phyloP scores from a whole-genome alignment of 2,113 vertebrate species.

The Hemichromis elongatus region DNA sequence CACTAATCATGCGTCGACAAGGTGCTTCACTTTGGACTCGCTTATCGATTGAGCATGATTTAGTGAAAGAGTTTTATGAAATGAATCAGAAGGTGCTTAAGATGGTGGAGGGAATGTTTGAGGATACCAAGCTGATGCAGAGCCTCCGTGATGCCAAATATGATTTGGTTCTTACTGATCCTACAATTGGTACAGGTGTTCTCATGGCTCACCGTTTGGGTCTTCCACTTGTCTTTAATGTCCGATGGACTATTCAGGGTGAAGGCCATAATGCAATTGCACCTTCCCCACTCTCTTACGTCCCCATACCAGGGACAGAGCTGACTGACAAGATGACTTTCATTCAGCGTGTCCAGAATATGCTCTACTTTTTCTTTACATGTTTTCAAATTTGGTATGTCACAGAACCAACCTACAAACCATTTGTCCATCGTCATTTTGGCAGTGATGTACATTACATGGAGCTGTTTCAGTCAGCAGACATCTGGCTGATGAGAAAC shows the following conservation, averaged over 20 bases:
- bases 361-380: neutral
- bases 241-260: conserved; percentile 50
- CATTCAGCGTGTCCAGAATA: conserved; percentile 16
- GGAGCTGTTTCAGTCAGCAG: conserved; percentile 58
- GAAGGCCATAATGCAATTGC: conserved; percentile 39
- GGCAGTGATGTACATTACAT: conserved; percentile 51
- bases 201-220: conserved; percentile 30
- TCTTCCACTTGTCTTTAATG: conserved; percentile 58
- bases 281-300: conserved; percentile 47
- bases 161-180: conserved; percentile 55
- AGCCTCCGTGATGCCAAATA: conserved; percentile 26
- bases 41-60: neutral
- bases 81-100: neutral
- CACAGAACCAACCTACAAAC: conserved; percentile 7
- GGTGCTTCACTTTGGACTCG: conserved; percentile 13
- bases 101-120: conserved; percentile 6
- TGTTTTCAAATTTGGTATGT: neutral
- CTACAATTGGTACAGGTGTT: conserved; percentile 1
- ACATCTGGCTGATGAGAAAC: conserved; percentile 66
- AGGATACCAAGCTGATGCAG: conserved; percentile 35
- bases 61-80: rapidly evolving
- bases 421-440: conserved; percentile 50
- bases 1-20: neutral
- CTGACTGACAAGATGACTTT: conserved; percentile 60
- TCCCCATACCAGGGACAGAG: conserved; percentile 3